Evolutionary conservation across 92 coral and sea anemone genomes (phyloP).

Genomic region (Porites evermanni): DNA sequence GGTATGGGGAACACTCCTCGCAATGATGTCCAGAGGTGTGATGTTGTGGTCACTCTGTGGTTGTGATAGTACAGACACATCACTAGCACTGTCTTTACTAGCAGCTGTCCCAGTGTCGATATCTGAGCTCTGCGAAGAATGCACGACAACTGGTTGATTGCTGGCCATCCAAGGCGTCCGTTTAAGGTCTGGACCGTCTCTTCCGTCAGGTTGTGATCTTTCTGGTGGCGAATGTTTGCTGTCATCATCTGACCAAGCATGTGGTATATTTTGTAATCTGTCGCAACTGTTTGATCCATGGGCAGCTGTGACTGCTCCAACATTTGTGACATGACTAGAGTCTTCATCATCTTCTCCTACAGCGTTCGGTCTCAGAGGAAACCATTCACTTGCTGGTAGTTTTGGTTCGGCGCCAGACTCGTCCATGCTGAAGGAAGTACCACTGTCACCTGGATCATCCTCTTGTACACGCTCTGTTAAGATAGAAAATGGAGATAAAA

Average conservation of each 20-base stretch:
- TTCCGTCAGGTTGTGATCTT: constrained; percentile 96
- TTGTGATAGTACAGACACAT: constrained; percentile 22
- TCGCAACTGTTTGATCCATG: not conserved
- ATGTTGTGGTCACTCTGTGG: constrained; percentile 16
- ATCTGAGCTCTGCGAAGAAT: constrained; percentile 1
- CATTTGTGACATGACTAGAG: constrained; percentile 9
- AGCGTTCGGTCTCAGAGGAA: constrained; percentile 51
- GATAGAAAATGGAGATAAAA: not conserved
- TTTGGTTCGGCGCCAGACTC: constrained; percentile 9
- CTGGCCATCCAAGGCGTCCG: constrained; percentile 59
- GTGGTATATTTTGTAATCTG: constrained; percentile 12
- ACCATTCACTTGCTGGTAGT: constrained; percentile 53
- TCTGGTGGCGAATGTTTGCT: constrained; percentile 83
- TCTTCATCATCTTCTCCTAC: constrained; percentile 52
- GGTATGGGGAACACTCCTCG: constrained; percentile 42
- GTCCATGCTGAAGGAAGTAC: constrained; percentile 39
- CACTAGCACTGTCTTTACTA: constrained; percentile 45
- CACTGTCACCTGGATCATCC: constrained; percentile 44
- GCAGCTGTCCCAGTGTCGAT: not conserved
- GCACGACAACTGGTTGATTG: constrained; percentile 16
- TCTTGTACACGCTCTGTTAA: constrained; percentile 2
- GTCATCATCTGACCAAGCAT: constrained; percentile 36
- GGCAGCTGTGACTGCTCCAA: not conserved
- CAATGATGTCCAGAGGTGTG: constrained; percentile 43
- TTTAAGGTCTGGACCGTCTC: constrained; percentile 92